A percentile compares a stretch with the other conserved stretches of the same genome.
phyloP scores from a whole-genome alignment of 2,797 vertebrate species.

The Muscicapa comitata region DNA sequence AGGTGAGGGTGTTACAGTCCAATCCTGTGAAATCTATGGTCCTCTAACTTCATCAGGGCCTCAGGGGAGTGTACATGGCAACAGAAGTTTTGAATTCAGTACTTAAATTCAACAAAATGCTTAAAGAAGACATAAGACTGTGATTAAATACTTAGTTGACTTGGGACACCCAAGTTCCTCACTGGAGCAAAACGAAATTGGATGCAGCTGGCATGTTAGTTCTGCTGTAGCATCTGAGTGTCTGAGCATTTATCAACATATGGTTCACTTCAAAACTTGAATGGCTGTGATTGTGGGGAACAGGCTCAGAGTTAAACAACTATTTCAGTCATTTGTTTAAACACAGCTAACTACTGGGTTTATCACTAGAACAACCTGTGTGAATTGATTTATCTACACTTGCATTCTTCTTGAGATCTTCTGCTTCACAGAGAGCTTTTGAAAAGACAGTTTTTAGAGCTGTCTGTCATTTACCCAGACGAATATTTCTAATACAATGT shows the following conservation, averaged over 20 bases:
- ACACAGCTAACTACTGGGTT: not conserved
- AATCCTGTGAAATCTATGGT: not conserved
- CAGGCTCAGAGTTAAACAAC: not conserved
- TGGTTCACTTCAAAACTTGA: not conserved
- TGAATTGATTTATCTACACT: not conserved
- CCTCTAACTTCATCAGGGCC: not conserved
- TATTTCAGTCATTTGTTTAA: not conserved
- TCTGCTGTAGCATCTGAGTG: not conserved
- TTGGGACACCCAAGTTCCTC: not conserved
- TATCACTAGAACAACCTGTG: not conserved
- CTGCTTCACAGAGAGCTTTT: slow-evolving; percentile 22
- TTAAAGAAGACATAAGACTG: not conserved
- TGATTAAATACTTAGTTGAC: not conserved
- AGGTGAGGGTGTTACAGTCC: rapidly evolving
- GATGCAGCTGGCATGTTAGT: not conserved
- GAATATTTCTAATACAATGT: not conserved
- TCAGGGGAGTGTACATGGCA: not conserved
- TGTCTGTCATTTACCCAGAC: not conserved
- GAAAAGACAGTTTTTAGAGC: not conserved
- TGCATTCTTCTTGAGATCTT: slow-evolving; percentile 6
- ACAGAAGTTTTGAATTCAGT: not conserved
- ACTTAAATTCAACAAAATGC: not conserved
- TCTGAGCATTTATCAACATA: slow-evolving; percentile 8
- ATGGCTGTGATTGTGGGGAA: not conserved
- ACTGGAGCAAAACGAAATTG: not conserved